Evolutionary conservation across 2,888 invertebrate species (phyloP), one percentile per base, ranked within the genome.

Genomic region (Bembecia ichneumoniformis): DNA sequence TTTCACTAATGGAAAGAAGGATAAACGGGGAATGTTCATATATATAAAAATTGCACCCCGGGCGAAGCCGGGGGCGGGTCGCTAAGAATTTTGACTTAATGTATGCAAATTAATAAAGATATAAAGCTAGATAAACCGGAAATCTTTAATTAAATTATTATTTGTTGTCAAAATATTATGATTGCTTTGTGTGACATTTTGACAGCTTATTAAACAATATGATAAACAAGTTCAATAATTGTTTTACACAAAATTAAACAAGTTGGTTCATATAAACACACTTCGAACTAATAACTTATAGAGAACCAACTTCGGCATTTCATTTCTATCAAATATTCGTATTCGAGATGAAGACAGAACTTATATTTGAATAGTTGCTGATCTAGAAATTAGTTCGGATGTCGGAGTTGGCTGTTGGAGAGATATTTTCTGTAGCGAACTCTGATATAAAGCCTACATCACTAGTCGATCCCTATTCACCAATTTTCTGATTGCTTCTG

Each of bases 221-320:
- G 40, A 35, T 36, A 43, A 28, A 13, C 15, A 45, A 46, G 16
- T 46, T 47, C 35, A 46, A 17, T 48, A 44, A 50, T 36, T 36
- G 45, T 48, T 51, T 35, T 48, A 34, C 14, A 34, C 28, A 34
- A 46, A 20, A 11, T 34, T 14, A 28, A 20, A 28, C 34, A 48
- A 48, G 43, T 28, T 43, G 15, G n/a, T 28, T 20, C 43, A 43
- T 43, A 43, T 43, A 48, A 43, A 3, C 2, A 40, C 5, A 40
- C 40, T 40, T 40, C 13, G 14, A 40, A 40, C 40, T 40, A 40
- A 28, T 28, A 28, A 28, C 28, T 28, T 28, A 28, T 28, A 28
- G 14, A 40, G 5, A 40, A 40, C 40, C 13, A 40, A 14, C 40
- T n/a, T 40, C 14, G 14, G 7, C 13, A 40, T 40, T 40, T 40